Base-by-base conservation (phyloP, 2,113 vertebrate genomes). In the Jacana jacana region DNA sequence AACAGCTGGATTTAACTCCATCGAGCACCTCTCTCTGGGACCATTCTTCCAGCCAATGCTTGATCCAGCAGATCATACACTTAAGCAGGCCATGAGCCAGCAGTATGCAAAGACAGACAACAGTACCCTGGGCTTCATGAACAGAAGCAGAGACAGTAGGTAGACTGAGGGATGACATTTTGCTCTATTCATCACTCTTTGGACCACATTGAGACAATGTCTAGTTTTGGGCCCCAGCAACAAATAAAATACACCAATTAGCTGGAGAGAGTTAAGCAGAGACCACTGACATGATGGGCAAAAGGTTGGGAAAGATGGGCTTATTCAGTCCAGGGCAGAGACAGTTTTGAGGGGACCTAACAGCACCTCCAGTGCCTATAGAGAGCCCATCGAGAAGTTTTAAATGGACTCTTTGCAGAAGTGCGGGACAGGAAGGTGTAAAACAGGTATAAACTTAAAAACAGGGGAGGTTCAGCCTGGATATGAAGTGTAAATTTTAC, bases 401-500 rank as follows among this genome's bases (percentile, higher is more conserved):
- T 72, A 63, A 12, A n/a, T 9, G 5, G 40, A 44, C 24, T 58
- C 40, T 63, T 86, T 13, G 73, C 10, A 68, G 64, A 8, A 58
- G 22, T 9, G 22, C n/a, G 46, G 60, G 6, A 44, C n/a, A 89
- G 11, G n/a, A 91, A 30, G 7, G 14, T 23, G 2, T 65, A 82
- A 72, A 76, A 46, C 18, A n/a, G 8, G 17, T 8, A 35, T 31
- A 86, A 82, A 33, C 20, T 57, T 42, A 58, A 63, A 71, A 71
- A 88, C 3, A 70, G 16, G 6, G 91, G 15, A 81, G 16, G 13
- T 66, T 84, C 31, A 40, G 65, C 22, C 27, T 49, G 22, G 40
- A 78, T 27, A 51, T 0, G 6, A 76, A 5, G 13, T 0, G 7
- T 35, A 23, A 5, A 0, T 3, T 48, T 52, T 52, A 12, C 10